Conservation (phyloP, 2,888 invertebrate species). For the Mythimna loreyi region DNA sequence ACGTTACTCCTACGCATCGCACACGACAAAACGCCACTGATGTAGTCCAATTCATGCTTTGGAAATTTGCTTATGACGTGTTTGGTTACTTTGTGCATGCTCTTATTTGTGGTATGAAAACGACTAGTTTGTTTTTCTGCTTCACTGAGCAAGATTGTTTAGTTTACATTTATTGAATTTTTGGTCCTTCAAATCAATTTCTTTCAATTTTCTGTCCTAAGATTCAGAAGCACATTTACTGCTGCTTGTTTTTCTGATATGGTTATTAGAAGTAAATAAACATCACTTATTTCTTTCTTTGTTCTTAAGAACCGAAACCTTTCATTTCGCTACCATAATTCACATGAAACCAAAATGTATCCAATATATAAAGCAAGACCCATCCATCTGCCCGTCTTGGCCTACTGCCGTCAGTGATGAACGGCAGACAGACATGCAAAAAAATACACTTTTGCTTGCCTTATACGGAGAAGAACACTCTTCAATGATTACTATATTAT, state of each 20-base stretch:
- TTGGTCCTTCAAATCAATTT: not conserved
- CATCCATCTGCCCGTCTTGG: not conserved
- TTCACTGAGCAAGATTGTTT: no score
- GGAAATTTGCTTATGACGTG: constrained; percentile 23
- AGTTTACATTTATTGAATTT: not conserved
- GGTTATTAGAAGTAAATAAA: no score
- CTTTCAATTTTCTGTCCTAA: not conserved
- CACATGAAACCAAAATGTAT: constrained; percentile 3
- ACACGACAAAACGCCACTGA: constrained; percentile 62
- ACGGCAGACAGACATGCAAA: constrained; percentile 18
- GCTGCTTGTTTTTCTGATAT: not conserved
- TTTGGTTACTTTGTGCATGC: constrained; percentile 7
- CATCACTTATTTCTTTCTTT: no score
- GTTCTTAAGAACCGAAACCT: not conserved
- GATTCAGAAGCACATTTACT: not conserved
- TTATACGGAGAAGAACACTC: constrained; percentile 15
- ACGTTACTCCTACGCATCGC: constrained; percentile 69
- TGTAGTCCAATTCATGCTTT: constrained; percentile 49
- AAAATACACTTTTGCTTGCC: constrained; percentile 20
- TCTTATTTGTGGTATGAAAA: not conserved
- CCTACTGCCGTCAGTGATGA: constrained; percentile 17
- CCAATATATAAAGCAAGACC: constrained; percentile 8
- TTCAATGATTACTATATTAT: constrained; percentile 44
- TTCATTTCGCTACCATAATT: not conserved
- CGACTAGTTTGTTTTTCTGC: not conserved